Conservation (phyloP, 2,888 invertebrate genomes). For the Heliconius charithonia region DNA sequence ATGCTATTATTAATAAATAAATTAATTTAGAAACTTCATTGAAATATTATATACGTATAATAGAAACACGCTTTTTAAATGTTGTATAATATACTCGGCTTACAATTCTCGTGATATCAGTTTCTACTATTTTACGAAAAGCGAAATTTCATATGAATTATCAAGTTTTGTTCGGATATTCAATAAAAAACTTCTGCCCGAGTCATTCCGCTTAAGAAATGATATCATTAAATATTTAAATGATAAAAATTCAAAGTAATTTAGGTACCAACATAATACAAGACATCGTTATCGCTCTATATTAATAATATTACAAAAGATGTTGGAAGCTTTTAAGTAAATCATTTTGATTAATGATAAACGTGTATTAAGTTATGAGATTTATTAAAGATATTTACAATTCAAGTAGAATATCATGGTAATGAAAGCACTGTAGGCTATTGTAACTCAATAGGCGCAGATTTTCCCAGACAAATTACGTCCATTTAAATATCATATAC, state of each 20-base stretch:
- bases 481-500: too few species aligned
- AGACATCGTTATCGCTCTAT: neutral
- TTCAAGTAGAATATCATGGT: too few species aligned
- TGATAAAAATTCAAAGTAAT: neutral
- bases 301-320: constrained; percentile 1
- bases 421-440: too few species aligned
- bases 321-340: neutral
- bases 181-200: neutral
- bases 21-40: too few species aligned
- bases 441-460: too few species aligned
- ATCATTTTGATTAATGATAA: neutral
- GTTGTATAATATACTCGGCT: too few species aligned
- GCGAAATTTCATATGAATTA: neutral
- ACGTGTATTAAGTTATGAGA: neutral
- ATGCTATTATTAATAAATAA: too few species aligned
- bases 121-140: neutral
- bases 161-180: neutral
- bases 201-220: neutral
- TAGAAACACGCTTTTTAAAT: too few species aligned
- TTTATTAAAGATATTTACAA: neutral
- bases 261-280: neutral
- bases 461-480: too few species aligned
- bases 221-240: neutral
- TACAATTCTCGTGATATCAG: too few species aligned
- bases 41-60: too few species aligned